Base-by-base conservation (phyloP, 2,888 invertebrate genomes). In the Acanthacorydalis orientalis region DNA sequence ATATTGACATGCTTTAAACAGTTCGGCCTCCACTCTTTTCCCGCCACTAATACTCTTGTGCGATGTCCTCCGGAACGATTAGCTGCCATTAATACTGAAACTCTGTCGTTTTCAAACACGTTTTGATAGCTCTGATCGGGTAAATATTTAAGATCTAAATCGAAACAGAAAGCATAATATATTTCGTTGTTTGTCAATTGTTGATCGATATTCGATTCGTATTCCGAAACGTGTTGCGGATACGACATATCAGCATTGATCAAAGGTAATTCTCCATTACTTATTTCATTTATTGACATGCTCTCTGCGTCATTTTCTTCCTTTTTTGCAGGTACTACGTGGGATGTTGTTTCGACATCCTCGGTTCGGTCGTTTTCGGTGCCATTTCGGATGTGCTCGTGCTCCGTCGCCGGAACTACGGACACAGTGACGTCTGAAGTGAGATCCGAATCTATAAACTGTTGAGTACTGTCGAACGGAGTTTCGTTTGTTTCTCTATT, bases 41-140 rank as follows among this genome's bases (percentile, higher is more conserved):
- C 69, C 2, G 67, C 62, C n/a, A 69, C 67, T 47, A 69, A 58
- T 14, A 69, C 55, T 31, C 69, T 56, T 16, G 68, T 69, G 31
- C 69, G 58, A 52, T 69, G 69, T 31, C 65, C 59, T 4, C 69
- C 69, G 32, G 62, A 64, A 47, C 63, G 61, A 57, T 68, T 68
- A 3, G 65, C 67, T 2, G 69, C 70, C 51, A 65, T 67, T 47
- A 69, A 58, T 43, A 69, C 60, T 65, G 59, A 61, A 1, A 63
- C 58, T 10, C 52, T 47, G 15, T 59, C 58, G 8, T 51, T 51
- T 1, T 51, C 48, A 9, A 41, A 7, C 16, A 40, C 15, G 11
- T 31, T 12, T n/a, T 39, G 47, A 37, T 53, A 44, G 12, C 50
- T 55, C 15, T 50, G 49, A 38, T 53, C 64, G 0, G 68, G 67